Percentiles rank a stretch among this genome's conserved stretches.
phyloP scores from a whole-genome alignment of 2,888 invertebrate species.

The Metalampra italica region DNA sequence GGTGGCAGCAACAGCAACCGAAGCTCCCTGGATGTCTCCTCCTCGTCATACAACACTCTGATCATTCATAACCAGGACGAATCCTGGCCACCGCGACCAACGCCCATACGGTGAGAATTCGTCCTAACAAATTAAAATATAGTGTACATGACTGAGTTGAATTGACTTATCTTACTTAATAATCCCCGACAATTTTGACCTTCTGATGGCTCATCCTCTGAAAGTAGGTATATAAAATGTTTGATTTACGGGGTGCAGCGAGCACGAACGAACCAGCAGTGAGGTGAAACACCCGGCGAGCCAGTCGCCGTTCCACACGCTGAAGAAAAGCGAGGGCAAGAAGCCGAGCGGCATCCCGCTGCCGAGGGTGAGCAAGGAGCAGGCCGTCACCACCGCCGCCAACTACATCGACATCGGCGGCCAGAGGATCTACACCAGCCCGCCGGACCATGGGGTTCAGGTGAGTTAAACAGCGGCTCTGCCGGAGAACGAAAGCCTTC shows the following conservation, averaged over 20 bases:
- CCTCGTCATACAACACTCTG: slow-evolving; percentile 89
- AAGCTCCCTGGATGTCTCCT: slow-evolving; percentile 84
- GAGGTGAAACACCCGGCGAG: slow-evolving; percentile 65
- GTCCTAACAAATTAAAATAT: not conserved
- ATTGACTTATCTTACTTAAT: no score
- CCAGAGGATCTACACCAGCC: slow-evolving; percentile 70
- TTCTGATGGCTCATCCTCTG: no score
- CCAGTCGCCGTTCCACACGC: slow-evolving; percentile 69
- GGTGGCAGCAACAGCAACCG: slow-evolving; percentile 79
- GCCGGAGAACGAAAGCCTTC: no score
- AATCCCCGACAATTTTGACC: no score
- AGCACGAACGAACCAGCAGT: slow-evolving; percentile 70
- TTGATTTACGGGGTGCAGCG: slow-evolving; percentile 30
- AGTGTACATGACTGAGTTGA: no score
- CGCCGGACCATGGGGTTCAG: slow-evolving; percentile 75
- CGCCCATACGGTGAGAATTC: slow-evolving; percentile 58
- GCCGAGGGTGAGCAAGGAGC: slow-evolving; percentile 66
- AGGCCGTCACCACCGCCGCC: slow-evolving; percentile 54
- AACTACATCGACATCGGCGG: slow-evolving; percentile 73
- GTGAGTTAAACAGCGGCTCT: no score
- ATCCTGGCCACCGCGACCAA: slow-evolving; percentile 81
- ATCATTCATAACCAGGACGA: slow-evolving; percentile 89
- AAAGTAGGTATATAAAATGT: no score
- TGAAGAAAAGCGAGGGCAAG: slow-evolving; percentile 62
- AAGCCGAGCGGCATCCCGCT: slow-evolving; percentile 72